A percentile compares a stretch with the other conserved stretches of the same genome.
Evolutionary conservation across 2,888 invertebrate genomes (phyloP).

Genomic region (Colostygia pectinataria): DNA sequence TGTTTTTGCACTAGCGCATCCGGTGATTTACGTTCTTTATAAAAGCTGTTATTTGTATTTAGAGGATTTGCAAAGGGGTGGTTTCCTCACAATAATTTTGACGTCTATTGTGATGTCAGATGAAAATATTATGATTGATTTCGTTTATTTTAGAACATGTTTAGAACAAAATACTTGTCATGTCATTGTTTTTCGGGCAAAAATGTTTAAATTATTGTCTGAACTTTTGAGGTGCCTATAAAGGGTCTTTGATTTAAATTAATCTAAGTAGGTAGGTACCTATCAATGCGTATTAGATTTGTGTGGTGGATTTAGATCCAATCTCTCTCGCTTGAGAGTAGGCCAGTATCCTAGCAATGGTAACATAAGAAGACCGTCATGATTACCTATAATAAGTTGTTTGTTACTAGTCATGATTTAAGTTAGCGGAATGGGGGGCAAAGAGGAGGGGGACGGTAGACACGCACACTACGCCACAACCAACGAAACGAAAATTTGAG

Average conservation of each 20-base stretch:
- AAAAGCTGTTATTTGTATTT: slow-evolving; percentile 16
- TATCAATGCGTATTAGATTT: no score
- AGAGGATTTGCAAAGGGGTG: slow-evolving; percentile 26
- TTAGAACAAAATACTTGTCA: slow-evolving; percentile 39
- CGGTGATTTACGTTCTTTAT: slow-evolving; percentile 31
- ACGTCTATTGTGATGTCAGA: slow-evolving; percentile 33
- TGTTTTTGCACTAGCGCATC: slow-evolving; percentile 49
- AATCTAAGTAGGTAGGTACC: no score
- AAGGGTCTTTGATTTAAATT: no score
- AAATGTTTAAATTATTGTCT: slow-evolving; percentile 38
- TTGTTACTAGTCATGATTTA: slow-evolving; percentile 63
- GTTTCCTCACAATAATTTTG: slow-evolving; percentile 41
- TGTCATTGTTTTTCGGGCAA: slow-evolving; percentile 24
- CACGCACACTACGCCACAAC: slow-evolving; percentile 64
- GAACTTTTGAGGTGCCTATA: no score
- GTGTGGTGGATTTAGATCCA: no score
- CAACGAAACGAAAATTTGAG: slow-evolving; percentile 82
- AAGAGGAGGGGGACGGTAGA: slow-evolving; percentile 41
- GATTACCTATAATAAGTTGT: slow-evolving; percentile 53
- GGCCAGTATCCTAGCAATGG: no score
- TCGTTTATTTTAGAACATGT: no score
- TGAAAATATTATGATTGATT: slow-evolving; percentile 40
- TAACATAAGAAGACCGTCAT: no score
- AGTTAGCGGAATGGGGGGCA: slow-evolving; percentile 66
- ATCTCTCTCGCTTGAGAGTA: no score